Evolutionary conservation across 2,113 vertebrate species (phyloP).

Genomic region (Prinia subflava): DNA sequence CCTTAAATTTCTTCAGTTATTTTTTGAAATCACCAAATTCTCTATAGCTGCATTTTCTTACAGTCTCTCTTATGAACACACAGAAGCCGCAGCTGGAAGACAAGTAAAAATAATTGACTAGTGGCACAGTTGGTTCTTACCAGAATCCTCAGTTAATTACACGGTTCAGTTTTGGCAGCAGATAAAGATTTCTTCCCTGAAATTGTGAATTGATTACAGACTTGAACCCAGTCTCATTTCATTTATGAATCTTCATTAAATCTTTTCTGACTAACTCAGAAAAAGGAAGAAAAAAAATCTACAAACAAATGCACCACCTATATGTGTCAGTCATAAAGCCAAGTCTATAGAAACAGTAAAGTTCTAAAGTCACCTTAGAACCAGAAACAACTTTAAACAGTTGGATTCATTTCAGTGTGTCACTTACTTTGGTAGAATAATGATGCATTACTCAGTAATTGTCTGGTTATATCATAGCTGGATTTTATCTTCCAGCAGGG

Average conservation of each 20-base stretch:
- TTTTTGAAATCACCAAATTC: conserved; percentile 15
- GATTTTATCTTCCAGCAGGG: not conserved
- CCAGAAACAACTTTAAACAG: not conserved
- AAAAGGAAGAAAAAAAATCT: conserved; percentile 31
- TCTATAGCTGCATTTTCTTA: not conserved
- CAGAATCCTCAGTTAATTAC: conserved; percentile 71
- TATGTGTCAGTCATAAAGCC: not conserved
- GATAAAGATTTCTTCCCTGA: conserved; percentile 65
- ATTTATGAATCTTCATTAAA: conserved; percentile 70
- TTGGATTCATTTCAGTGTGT: not conserved
- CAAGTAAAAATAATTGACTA: conserved; percentile 66
- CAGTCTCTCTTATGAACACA: conserved; percentile 22
- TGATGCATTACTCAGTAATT: not conserved
- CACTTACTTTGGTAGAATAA: not conserved
- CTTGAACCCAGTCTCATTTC: conserved; percentile 50
- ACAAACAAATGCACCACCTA: conserved; percentile 52
- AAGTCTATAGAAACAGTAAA: not conserved
- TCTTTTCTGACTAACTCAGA: conserved; percentile 55
- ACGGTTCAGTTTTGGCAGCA: conserved; percentile 68
- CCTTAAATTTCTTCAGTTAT: not conserved
- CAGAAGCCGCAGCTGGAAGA: conserved; percentile 65
- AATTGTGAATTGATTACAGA: conserved; percentile 70
- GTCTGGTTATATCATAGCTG: not conserved
- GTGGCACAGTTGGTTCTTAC: conserved; percentile 69
- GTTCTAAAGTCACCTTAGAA: not conserved